phyloP scores from a whole-genome alignment of 2,888 invertebrate species.

The Clunio marinus region DNA sequence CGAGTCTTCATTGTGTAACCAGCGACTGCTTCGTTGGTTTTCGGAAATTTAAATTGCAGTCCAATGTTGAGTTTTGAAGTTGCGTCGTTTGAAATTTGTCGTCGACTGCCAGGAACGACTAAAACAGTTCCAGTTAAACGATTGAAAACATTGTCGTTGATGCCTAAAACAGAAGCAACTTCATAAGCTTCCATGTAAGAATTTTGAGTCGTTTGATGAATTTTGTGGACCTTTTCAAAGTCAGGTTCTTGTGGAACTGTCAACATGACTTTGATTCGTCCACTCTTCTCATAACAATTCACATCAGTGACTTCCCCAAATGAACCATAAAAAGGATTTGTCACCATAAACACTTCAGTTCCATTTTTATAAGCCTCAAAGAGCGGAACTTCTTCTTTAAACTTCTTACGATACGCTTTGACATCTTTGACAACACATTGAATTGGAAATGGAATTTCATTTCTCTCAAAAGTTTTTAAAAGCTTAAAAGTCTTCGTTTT shows the following conservation, averaged over 20 bases:
- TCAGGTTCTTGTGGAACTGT: slow-evolving; percentile 47
- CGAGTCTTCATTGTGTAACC: slow-evolving; percentile 76
- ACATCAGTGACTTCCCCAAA: slow-evolving; percentile 64
- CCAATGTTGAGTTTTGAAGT: slow-evolving; percentile 73
- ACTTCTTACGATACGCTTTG: slow-evolving; percentile 44
- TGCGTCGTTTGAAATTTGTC: slow-evolving; percentile 47
- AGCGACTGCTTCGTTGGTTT: slow-evolving; percentile 66
- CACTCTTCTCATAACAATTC: slow-evolving; percentile 46
- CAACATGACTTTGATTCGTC: slow-evolving; percentile 46
- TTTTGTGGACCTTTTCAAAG: slow-evolving; percentile 43
- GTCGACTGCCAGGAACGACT: slow-evolving; percentile 56
- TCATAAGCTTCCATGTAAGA: slow-evolving; percentile 45
- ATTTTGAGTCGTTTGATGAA: slow-evolving; percentile 44
- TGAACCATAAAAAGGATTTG: slow-evolving; percentile 75
- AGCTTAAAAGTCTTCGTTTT: slow-evolving; percentile 53
- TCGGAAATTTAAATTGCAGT: slow-evolving; percentile 85
- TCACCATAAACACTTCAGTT: slow-evolving; percentile 69
- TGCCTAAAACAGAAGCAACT: slow-evolving; percentile 51
- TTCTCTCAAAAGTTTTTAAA: slow-evolving; percentile 68
- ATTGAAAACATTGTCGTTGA: slow-evolving; percentile 69
- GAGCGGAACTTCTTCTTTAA: slow-evolving; percentile 45
- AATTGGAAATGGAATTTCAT: slow-evolving; percentile 60
- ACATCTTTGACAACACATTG: slow-evolving; percentile 43
- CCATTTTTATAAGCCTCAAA: slow-evolving; percentile 64
- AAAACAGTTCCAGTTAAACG: slow-evolving; percentile 83